Evolutionary conservation across 2,797 vertebrate genomes (phyloP), one percentile per base, ranked within the genome.

Genomic region (Channa striata): DNA sequence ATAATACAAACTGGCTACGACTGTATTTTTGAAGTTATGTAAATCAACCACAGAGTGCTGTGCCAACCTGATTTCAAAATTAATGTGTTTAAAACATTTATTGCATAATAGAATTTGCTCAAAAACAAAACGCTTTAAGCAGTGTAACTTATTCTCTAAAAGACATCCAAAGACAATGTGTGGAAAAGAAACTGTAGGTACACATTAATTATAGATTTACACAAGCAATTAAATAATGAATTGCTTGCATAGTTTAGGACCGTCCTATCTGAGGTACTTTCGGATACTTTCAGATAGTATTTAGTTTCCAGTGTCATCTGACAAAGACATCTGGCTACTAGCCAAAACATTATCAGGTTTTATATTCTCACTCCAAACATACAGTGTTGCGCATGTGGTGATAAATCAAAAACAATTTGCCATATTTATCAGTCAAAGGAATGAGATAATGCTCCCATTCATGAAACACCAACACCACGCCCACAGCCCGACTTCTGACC

Each of bases 391-490:
- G n/a, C n/a, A n/a, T n/a, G n/a, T n/a, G 37, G 42, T 6, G 9
- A 21, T 2, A 2, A 65, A 23, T 43, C 33, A 0, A 34, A 59
- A 20, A 42, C 34, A 30, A 9, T 42, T 59, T 30, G 23, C 9
- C 34, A 30, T 8, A 65, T 63, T 44, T 39, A n/a, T 93, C 83
- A 91, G 54, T 80, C 42, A 56, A 86, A 85, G 16, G 42, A 2
- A 2, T 21, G 78, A 64, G 71, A 52, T 46, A 76, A 36, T 43
- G 66, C 70, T 59, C 78, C 77, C 0, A 8, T 33, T 63, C 68
- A 87, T n/a, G n/a, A n/a, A n/a, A n/a, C n/a, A n/a, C n/a, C n/a
- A 94, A 84, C 52, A 92, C 83, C 10, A 91, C 69, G 2, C 89
- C 83, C 11, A 93, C 82, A 50, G 79, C 86, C 58, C 92, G 84